These are phyloP conservation scores for Hipposideros larvatus DNA, from an alignment of 2,797 vertebrate species.

Conservation along the genomic window DNA sequence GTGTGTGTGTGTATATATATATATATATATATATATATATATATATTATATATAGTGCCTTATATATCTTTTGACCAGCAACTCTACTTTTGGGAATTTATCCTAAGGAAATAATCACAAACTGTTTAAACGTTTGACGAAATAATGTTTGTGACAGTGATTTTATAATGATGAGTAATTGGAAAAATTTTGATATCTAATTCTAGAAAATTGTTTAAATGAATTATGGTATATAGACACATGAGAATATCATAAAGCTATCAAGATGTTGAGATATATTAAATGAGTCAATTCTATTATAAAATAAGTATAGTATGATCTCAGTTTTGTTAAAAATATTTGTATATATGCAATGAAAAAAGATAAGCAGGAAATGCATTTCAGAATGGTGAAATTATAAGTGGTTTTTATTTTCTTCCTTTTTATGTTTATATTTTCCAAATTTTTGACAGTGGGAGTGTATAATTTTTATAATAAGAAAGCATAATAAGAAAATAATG, in stretches of 20 bases:
- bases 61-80: not conserved
- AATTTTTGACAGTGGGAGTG: conserved; percentile 18
- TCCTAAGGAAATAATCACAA: conserved; percentile 26
- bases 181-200: not conserved
- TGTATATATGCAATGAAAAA: conserved; percentile 29
- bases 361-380: conserved; percentile 3
- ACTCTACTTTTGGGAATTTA: conserved; percentile 11
- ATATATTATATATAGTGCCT: not conserved
- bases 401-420: conserved; percentile 17
- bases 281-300: conserved; percentile 13
- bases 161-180: conserved; percentile 37
- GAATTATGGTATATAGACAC: not conserved
- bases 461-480: conserved; percentile 14
- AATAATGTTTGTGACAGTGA: not conserved
- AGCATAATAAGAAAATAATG: not conserved
- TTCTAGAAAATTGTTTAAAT: conserved; percentile 22
- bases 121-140: not conserved
- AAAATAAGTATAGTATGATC: conserved; percentile 7
- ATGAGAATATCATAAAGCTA: not conserved
- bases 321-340: conserved; percentile 50
- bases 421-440: conserved; percentile 43
- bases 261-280: not conserved
- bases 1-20: too few species aligned
- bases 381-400: not conserved
- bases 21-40: not conserved